Conservation (phyloP, 2,888 invertebrate genomes). For the Galerucella pusilla region DNA sequence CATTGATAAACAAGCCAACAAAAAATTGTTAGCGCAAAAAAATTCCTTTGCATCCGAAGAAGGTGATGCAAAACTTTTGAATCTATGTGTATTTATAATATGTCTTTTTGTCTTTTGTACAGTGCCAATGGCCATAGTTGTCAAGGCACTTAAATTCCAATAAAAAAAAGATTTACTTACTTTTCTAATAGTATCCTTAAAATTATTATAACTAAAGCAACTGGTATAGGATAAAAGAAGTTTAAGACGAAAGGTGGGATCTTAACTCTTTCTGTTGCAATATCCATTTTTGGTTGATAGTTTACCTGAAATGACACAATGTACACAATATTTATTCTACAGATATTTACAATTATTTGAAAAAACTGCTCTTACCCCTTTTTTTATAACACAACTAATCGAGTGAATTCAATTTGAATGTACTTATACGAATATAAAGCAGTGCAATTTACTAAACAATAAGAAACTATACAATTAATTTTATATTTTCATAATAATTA, state of each 20-base stretch:
- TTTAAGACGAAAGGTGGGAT: background rate
- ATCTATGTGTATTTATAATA: no score
- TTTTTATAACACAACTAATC: no score
- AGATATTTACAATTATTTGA: no score
- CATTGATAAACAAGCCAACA: no score
- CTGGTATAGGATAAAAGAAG: conserved; percentile 26
- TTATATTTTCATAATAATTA: background rate
- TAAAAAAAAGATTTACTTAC: conserved; percentile 3
- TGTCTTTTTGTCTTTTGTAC: no score
- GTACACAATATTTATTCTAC: no score
- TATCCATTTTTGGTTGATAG: background rate
- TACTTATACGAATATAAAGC: background rate
- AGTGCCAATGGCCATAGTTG: no score
- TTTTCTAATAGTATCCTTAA: conserved; percentile 18
- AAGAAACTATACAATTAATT: background rate
- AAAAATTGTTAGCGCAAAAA: no score
- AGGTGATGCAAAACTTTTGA: no score
- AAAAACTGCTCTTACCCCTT: no score
- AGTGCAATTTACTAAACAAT: background rate
- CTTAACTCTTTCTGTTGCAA: background rate
- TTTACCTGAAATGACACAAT: background rate
- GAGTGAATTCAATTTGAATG: background rate
- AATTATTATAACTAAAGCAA: conserved; percentile 21
- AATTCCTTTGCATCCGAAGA: no score
- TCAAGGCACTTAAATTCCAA: no score